phyloP scores from a whole-genome alignment of 1,140 invertebrate species.

The Onthophagus taurus region DNA sequence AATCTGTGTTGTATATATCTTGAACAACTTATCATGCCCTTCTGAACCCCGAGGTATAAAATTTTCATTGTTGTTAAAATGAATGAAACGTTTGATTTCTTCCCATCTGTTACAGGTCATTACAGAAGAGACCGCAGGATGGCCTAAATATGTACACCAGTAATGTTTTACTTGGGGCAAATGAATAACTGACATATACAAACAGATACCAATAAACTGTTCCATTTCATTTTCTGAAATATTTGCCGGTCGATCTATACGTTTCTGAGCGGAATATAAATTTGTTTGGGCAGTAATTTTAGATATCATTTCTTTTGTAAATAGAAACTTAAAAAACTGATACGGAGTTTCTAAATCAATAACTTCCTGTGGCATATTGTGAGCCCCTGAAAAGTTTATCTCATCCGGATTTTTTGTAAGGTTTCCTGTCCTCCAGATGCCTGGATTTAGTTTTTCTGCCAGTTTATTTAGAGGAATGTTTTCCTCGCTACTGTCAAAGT shows the following conservation, averaged over 20 bases:
- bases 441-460: no score
- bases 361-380: no score
- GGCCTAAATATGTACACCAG: constrained; percentile 21
- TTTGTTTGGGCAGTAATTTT: constrained; percentile 16
- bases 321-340: no score
- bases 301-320: no score
- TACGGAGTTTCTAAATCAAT: no score
- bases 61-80: constrained; percentile 27
- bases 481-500: no score
- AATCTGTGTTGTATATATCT: constrained; percentile 20
- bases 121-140: constrained; percentile 18
- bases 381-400: no score
- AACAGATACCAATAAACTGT: constrained; percentile 25
- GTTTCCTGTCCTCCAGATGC: no score
- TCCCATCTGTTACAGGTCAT: constrained; percentile 27
- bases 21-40: constrained; percentile 22
- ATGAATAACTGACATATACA: constrained; percentile 22
- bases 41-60: constrained; percentile 10
- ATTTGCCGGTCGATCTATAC: constrained; percentile 20
- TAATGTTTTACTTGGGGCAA: constrained; percentile 20
- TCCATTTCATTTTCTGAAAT: constrained; percentile 23
- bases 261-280: constrained; percentile 12
- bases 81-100: constrained; percentile 27
- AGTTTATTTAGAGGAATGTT: no score
- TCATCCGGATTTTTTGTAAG: no score